Base-by-base conservation (phyloP, 1,140 invertebrate species). In the Augochlora pura region DNA sequence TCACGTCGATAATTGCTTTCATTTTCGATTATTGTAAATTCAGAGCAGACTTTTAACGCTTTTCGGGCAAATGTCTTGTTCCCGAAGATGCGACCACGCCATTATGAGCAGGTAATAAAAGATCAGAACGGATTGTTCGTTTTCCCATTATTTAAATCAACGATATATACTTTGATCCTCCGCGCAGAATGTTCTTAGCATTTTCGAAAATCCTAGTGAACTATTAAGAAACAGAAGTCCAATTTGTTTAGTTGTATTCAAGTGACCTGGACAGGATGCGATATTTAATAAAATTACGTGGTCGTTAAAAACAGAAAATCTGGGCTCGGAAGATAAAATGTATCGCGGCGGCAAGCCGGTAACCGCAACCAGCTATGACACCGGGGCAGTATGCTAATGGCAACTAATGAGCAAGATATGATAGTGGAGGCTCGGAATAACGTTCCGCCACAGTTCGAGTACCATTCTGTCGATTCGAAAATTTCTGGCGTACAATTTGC, bases 391-490 rank as follows among this genome's bases (percentile, higher is more conserved):
- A n/a, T 9, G 57, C 9, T 74, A 82, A 75, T 75, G 71, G 67
- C 62, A 77, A 62, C 63, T 82, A 82, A 86, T 77, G 76, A 85
- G 54, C 68, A 25, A 60, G 83, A 80, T 85, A 82, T 63, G 84
- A 86, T 85, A 86, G 38, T 23, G n/a, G 49, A 66, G 21, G 39
- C 77, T 73, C 63, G 38, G 38, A 21, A 8, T 3, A 9, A 16
- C 1, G 8, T n/a, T 49, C 46, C 8, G 6, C 32, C 23, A 27
- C 32, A 10, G n/a, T 27, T 6, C 18, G 16, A 27, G 63, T 14
- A 14, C 42, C 57, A 49, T 23, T n/a, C 38, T 38, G 57, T 62
- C 27, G 27, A 77, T 57, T 39, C 16, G 14, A 70, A 57, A 64
- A 46, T 32, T 32, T 32, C 79, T 4, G 49, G 54, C 38, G 27